Conservation (phyloP, 2,797 vertebrate genomes). For the Pelodytes ibericus region DNA sequence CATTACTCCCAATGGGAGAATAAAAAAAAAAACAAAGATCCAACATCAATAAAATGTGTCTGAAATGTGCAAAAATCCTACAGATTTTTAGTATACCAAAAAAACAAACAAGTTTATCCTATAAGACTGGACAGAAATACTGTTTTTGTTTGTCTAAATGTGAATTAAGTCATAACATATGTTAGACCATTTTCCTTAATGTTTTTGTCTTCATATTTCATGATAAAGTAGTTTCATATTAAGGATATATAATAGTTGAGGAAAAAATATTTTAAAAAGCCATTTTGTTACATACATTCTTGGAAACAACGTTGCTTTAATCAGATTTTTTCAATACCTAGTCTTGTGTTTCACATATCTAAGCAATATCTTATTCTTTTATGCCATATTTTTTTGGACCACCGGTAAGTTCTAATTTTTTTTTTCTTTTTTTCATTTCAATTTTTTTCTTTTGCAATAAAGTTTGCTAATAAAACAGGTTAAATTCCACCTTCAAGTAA, state of each 20-base stretch:
- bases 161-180: constrained; percentile 5
- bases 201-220: neutral
- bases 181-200: neutral
- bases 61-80: neutral
- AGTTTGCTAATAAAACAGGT: constrained; percentile 1
- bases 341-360: neutral
- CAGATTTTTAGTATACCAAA: neutral
- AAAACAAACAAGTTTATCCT: neutral
- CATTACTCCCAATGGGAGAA: neutral
- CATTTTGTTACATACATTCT: neutral
- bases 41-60: neutral
- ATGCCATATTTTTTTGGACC: neutral
- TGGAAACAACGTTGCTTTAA: neutral
- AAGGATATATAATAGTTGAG: neutral
- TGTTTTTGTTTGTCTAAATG: neutral
- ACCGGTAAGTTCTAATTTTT: neutral
- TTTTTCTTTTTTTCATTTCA: neutral
- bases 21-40: neutral
- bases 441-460: constrained; percentile 11
- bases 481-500: constrained; percentile 29
- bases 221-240: neutral
- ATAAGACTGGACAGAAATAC: neutral
- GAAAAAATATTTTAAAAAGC: neutral
- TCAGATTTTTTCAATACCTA: neutral
- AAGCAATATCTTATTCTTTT: neutral